These are phyloP conservation scores for Eilema sororculum DNA, from an alignment of 2,888 invertebrate species.

Conservation along the genomic window DNA sequence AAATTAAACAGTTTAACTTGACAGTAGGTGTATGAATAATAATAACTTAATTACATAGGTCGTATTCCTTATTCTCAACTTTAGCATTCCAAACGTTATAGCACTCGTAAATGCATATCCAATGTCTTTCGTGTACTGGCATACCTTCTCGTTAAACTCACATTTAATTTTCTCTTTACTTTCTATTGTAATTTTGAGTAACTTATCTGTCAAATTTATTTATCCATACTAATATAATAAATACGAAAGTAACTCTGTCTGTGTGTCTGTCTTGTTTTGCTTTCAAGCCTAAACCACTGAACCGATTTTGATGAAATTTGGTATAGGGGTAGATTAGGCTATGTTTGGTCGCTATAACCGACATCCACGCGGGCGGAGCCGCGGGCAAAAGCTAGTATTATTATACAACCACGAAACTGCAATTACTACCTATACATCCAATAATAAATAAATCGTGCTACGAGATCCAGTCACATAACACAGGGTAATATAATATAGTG, in stretches of 20 bases:
- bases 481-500: conserved; percentile 12
- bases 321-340: too few species aligned
- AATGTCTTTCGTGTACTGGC: neutral
- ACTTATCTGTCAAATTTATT: neutral
- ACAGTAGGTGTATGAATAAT: conserved; percentile 1
- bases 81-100: neutral
- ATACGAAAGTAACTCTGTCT: too few species aligned
- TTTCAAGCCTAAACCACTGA: too few species aligned
- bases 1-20: conserved; percentile 5
- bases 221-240: neutral
- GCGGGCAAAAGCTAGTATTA: too few species aligned
- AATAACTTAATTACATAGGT: neutral
- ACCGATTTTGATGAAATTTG: too few species aligned
- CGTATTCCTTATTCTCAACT: neutral
- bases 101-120: neutral
- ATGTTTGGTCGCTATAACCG: too few species aligned
- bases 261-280: too few species aligned
- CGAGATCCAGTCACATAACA: conserved; percentile 6
- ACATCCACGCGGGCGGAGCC: too few species aligned
- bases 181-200: neutral
- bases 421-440: neutral
- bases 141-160: neutral
- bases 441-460: conserved; percentile 11
- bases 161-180: neutral
- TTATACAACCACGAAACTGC: neutral